phyloP scores from a whole-genome alignment of 2,113 vertebrate genomes.

The Dendropsophus ebraccatus region DNA sequence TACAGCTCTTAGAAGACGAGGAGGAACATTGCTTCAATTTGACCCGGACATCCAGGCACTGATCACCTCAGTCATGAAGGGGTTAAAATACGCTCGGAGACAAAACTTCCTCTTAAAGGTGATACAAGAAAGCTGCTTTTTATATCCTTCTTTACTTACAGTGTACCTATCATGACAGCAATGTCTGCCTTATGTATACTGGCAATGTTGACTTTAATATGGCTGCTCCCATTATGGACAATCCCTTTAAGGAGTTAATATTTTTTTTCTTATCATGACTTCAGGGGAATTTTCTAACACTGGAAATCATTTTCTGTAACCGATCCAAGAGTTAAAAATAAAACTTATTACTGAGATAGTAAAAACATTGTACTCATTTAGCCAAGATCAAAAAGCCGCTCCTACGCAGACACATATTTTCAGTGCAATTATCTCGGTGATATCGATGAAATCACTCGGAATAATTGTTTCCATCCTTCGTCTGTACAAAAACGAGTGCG shows the following conservation, averaged over 20 bases:
- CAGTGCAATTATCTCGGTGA: slow-evolving; percentile 5
- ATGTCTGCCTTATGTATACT: no score
- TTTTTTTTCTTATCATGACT: background rate
- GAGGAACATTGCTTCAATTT: no score
- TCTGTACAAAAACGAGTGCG: background rate
- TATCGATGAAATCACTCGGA: background rate
- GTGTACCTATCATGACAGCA: no score
- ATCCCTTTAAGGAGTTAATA: background rate
- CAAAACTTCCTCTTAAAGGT: no score
- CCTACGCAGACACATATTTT: background rate
- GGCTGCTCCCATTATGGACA: background rate
- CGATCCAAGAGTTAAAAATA: background rate
- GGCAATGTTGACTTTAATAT: no score
- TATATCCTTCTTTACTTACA: no score
- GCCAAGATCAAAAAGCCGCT: background rate
- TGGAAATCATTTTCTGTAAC: background rate
- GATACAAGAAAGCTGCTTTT: no score
- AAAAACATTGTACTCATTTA: slow-evolving; percentile 1
- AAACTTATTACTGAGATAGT: background rate
- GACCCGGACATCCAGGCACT: no score
- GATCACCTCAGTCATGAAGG: no score
- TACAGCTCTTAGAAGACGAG: no score
- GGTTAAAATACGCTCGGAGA: no score
- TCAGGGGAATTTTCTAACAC: background rate
- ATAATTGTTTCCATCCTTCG: background rate